Evolutionary conservation across 2,888 invertebrate genomes (phyloP).

Genomic region (Philopedon plagiatum): DNA sequence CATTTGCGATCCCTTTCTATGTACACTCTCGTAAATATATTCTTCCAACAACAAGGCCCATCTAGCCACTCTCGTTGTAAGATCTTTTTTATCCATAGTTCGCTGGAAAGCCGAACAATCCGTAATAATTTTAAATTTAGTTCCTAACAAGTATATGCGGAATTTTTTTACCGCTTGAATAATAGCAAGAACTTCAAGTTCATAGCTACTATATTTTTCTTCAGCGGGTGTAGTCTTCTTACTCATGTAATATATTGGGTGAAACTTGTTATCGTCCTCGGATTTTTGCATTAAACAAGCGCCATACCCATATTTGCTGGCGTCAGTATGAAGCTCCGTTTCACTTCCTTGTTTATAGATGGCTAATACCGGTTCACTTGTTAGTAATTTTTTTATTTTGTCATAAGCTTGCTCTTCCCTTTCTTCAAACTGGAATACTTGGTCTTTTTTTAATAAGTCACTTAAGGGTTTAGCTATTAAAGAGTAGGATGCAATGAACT

Average conservation of each 20-base stretch:
- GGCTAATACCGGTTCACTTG: slow-evolving; percentile 44
- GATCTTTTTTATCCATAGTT: slow-evolving; percentile 56
- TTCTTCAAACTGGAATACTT: neutral
- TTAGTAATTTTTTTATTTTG: slow-evolving; percentile 47
- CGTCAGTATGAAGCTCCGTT: slow-evolving; percentile 56
- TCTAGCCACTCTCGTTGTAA: slow-evolving; percentile 59
- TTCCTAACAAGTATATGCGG: slow-evolving; percentile 53
- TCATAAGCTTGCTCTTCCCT: slow-evolving; percentile 25
- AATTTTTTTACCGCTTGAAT: slow-evolving; percentile 61
- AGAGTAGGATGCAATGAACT: too few relatives aligned
- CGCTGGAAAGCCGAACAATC: slow-evolving; percentile 57
- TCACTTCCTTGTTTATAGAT: slow-evolving; percentile 46
- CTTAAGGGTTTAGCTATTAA: too few relatives aligned
- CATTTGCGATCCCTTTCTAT: slow-evolving; percentile 53
- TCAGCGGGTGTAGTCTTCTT: slow-evolving; percentile 43
- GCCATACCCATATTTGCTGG: slow-evolving; percentile 50
- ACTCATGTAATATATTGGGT: slow-evolving; percentile 56
- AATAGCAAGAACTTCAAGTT: slow-evolving; percentile 49
- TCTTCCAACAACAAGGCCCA: slow-evolving; percentile 59
- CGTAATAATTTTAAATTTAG: slow-evolving; percentile 40
- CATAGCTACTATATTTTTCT: too few relatives aligned
- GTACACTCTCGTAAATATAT: slow-evolving; percentile 57
- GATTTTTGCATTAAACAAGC: slow-evolving; percentile 49
- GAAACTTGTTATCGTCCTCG: slow-evolving; percentile 46
- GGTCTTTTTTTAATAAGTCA: too few relatives aligned